Evolutionary conservation across 2,888 invertebrate genomes (phyloP), one percentile per base, ranked within the genome.

Genomic region (Copidosoma aretas): DNA sequence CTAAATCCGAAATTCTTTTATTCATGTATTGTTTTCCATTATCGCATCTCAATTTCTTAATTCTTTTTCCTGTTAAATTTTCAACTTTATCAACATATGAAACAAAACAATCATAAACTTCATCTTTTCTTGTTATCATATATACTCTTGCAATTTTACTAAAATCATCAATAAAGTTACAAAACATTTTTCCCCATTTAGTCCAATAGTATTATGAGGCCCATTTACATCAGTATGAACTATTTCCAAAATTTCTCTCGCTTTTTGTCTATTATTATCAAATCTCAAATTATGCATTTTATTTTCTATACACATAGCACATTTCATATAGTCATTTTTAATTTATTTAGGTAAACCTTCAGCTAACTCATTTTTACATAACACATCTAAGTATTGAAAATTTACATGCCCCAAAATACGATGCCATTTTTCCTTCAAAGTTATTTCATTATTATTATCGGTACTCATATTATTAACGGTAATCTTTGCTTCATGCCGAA

Each of bases 81-180:
- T 32, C 32, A 5, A 32, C 8, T 32, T 32, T 3, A 8, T 32
- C 8, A 5, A 8, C 32, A 8, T 32, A 32, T 5, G 32, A 5
- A 5, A 32, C 32, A 32, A 32, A 5, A 32, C 32, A 32, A 32
- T 32, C 32, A 32, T 5, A 32, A 5, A 75, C 75, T 70, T 75
- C 73, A 61, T 56, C 54, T 68, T 75, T 74, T 1, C 68, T 53
- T 72, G 74, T 74, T 25, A 75, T 75, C 17, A 53, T 58, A 69
- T 76, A 76, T 24, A 73, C 62, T 62, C 53, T 64, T 1, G 70
- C 70, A 41, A 71, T 56, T 71, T 72, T 72, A 65, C 74, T 76
- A 68, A 70, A 75, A 60, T 75, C 76, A 67, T 76, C 76, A 3
- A 75, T 66, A 64, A 76, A 8, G 72, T 64, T 12, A 76, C 49